Evolutionary conservation across 2,888 invertebrate genomes (phyloP), one percentile per base, ranked within the genome.

Genomic region (Mesodorylaimus sp.): DNA sequence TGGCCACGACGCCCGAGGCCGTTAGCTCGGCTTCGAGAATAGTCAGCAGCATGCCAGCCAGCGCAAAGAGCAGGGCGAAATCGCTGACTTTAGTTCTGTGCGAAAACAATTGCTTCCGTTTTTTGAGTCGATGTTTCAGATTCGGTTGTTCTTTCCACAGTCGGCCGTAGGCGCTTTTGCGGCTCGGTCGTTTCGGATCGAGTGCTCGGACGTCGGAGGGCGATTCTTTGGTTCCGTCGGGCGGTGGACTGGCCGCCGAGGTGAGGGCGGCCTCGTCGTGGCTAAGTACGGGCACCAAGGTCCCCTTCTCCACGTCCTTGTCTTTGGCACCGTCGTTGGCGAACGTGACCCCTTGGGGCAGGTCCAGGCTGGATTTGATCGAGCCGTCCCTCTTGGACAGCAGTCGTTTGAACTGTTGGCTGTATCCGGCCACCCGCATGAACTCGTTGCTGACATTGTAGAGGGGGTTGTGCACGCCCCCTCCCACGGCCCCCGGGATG

Each of bases 391-490:
- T 32, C 32, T 7, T 32, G 16, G 32, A 32, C 21, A 47, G 41
- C 10, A 45, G 48, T 16, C 26, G 48, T 10, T 16, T 16, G 25
- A 50, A 50, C 24, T 27, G 42, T 19, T 23, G 45, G 5, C 24
- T 25, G 29, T 50, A 50, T 7, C 50, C 50, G 43, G 24, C 13
- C 2, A 45, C 29, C 16, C 44, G 42, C 50, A 50, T 50, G 24
- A 47, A 50, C 21, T 50, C 43, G 50, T 50, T 44, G 45, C 50
- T 50, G 19, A 50, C 50, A 19, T 47, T 26, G 45, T 25, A 23
- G n/a, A 50, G 27, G 3, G 50, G 27, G 28, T 50, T 50, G n/a
- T n/a, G n/a, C n/a, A n/a, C n/a, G n/a, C n/a, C n/a, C n/a, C n/a
- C n/a, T n/a, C n/a, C n/a, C n/a, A n/a, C n/a, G n/a, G n/a, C n/a